These are phyloP conservation scores for Circaetus gallicus DNA, from an alignment of 2,113 vertebrate genomes.

Conservation along the genomic window DNA sequence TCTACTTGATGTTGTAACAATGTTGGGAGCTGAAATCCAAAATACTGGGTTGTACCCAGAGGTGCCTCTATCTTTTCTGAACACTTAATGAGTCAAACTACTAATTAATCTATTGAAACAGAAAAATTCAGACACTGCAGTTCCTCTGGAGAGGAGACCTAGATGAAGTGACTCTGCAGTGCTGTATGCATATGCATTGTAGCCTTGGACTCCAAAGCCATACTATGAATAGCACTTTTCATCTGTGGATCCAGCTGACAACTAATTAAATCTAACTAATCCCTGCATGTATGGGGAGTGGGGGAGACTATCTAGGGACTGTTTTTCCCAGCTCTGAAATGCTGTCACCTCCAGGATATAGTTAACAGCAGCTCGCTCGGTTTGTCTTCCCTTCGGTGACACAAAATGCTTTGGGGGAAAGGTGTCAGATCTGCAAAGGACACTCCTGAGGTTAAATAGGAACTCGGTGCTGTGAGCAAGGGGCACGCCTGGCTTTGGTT, in stretches of 20 bases:
- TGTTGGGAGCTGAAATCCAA: neutral
- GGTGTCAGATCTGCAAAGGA: neutral
- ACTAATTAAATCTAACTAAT: neutral
- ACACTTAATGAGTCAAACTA: neutral
- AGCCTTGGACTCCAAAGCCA: neutral
- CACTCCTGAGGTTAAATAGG: neutral
- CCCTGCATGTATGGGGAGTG: neutral
- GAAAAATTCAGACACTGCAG: neutral
- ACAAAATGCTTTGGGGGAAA: neutral
- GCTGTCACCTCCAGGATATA: neutral
- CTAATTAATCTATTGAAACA: neutral
- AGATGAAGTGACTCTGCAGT: neutral
- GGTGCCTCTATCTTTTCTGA: neutral
- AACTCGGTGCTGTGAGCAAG: accelerated
- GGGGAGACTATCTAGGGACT: neutral
- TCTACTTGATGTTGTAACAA: neutral
- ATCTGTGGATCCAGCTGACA: neutral
- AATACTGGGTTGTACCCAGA: neutral
- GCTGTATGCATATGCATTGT: neutral
- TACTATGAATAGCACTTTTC: neutral
- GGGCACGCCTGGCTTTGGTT: neutral
- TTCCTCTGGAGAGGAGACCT: neutral
- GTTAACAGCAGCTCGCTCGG: neutral
- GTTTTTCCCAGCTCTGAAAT: neutral
- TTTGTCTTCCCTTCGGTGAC: neutral